phyloP scores from a whole-genome alignment of 2,888 invertebrate genomes.

The Crossocerus cetratus region DNA sequence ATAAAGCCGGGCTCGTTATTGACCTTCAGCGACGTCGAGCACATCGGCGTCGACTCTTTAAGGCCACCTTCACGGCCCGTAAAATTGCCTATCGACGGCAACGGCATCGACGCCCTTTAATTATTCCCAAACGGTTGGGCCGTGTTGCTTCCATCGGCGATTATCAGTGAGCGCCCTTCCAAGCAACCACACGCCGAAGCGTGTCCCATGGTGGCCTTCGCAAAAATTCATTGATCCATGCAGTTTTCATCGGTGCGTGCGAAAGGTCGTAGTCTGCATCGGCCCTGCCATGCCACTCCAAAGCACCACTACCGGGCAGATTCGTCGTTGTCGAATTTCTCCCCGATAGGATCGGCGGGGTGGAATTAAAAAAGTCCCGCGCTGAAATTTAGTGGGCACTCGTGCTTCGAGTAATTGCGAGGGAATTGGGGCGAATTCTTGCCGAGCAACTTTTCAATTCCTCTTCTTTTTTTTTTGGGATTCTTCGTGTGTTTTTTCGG shows the following conservation, averaged over 20 bases:
- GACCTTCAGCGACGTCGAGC: conserved; percentile 43
- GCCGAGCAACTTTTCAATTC: conserved; percentile 7
- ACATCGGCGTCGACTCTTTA: conserved; percentile 34
- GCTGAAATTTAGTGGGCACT: too few species aligned
- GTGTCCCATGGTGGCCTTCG: conserved; percentile 14
- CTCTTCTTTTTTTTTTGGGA: conserved; percentile 9
- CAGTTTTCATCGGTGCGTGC: conserved; percentile 28
- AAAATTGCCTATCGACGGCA: conserved; percentile 56
- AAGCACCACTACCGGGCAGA: too few species aligned
- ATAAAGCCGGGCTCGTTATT: conserved; percentile 52
- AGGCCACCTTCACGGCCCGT: conserved; percentile 50
- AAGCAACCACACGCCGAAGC: background rate
- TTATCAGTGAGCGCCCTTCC: conserved; percentile 10
- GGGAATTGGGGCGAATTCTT: background rate
- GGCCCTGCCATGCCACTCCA: too few species aligned
- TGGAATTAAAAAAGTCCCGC: too few species aligned
- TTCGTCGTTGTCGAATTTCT: too few species aligned
- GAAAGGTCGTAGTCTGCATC: conserved; percentile 15
- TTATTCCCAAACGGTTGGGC: conserved; percentile 45
- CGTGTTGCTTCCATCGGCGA: conserved; percentile 32
- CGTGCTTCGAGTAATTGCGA: too few species aligned
- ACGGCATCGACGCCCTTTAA: conserved; percentile 40
- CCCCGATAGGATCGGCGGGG: too few species aligned
- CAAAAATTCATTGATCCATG: conserved; percentile 38
- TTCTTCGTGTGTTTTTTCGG: too few species aligned